Base-by-base conservation (phyloP, 2,888 invertebrate species). In the Byasa hedistus region DNA sequence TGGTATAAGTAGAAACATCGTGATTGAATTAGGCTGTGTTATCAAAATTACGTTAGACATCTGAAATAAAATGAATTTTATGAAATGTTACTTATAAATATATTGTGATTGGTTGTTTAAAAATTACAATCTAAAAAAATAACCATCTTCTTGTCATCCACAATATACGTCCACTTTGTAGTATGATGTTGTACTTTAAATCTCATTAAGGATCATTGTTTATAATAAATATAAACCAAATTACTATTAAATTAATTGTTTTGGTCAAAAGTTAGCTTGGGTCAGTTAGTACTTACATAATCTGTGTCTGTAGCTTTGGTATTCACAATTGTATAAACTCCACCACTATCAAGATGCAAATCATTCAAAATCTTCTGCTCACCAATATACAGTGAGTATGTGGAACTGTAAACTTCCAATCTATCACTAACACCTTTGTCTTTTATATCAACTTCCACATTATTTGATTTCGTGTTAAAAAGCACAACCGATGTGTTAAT, bases 1-100 rank as follows among this genome's bases (percentile, higher is more conserved):
- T 0, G 97, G 97, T 17, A 97, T 76, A 74, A 96, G 90, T 93
- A 94, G 95, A 3, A 95, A 84, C 89, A 97, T 95, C 67, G 95
- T 94, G 60, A 97, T 83, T 0, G 93, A 93, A 79, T 96, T 96
- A 0, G 95, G 92, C 61, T 91, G 78, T 0, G 95, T 94, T 22
- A 95, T 80, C 0, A 84, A 85, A 7, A 92, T 71, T 19, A 87
- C 64, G 22, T 82, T 79, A 0, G 83, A 73, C 54, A 70, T 75
- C 89, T 91, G 80, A 69, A 64, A 59, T 24, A 15, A 27, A 19
- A 57, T 57, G 15, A 61, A 19, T 54, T 0, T 54, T 23, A 48
- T 23, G n/a, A 21, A 23, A 39, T 48, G 17, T 19, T 48, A 12
- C 17, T 48, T 48, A 48, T 48, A 10, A 17, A 36, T 23, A 24